Evolutionary conservation across 1,140 invertebrate genomes (phyloP), one percentile per base, ranked within the genome.

Genomic region (Ganaspis sp.): DNA sequence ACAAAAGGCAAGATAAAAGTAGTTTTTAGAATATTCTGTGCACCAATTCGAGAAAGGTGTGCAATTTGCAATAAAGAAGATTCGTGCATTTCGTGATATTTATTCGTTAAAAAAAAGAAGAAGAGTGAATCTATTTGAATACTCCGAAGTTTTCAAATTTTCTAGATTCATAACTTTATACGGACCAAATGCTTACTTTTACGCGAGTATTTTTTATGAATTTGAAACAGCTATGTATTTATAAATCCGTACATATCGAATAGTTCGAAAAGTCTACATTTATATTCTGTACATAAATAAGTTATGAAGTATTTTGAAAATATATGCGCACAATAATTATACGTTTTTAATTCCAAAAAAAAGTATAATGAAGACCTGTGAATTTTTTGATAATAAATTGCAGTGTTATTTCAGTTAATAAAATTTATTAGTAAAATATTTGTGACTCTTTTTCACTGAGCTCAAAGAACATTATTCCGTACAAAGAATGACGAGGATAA

Each of bases 171-270:
- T 1, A 40, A 40, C 15, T 40, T 45, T 45, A 12, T 45, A 45
- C 42, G 0, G 12, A 45, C 11, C 42, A 45, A 45, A 45, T 4
- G 4, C 11, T 15, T 45, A 45, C n/a, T 45, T 45, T 45, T 45
- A 45, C 42, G n/a, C 11, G 42, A 45, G 42, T 45, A 45, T 45
- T 45, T 40, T 45, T 15, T 45, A 45, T 76, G 71, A n/a, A 71
- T 26, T 72, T 69, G 58, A 45, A 38, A 54, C 1, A 21, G 42
- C 15, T 5, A 40, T 37, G 29, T 45, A 71, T 17, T 73, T 73
- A 34, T 34, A 34, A 34, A 34, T 34, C 29, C 29, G 29, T 34
- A 34, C 29, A 34, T 34, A 34, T 34, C 29, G 29, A 3, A 34
- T 34, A 34, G 29, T 34, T 34, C n/a, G 6, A 34, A 34, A 34